phyloP scores from a whole-genome alignment of 64 coral and sea anemone genomes.

The Platygyra sinensis region DNA sequence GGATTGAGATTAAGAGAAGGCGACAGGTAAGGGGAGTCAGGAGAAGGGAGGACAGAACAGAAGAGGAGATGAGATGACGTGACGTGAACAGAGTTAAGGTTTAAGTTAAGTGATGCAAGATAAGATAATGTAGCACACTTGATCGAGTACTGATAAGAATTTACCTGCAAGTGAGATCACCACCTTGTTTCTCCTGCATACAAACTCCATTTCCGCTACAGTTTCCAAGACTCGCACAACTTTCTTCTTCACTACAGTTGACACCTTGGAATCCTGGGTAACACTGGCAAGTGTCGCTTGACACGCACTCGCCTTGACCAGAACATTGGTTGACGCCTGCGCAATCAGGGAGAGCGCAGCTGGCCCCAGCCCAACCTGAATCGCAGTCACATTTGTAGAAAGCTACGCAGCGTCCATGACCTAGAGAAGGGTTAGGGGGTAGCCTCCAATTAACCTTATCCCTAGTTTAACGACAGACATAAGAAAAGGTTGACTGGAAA shows the following conservation, averaged over 20 bases:
- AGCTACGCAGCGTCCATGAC: constrained; percentile 42
- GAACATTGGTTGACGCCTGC: constrained; percentile 48
- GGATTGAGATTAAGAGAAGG: too few species aligned
- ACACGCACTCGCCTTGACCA: constrained; percentile 43
- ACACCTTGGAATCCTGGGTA: constrained; percentile 56
- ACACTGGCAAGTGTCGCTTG: constrained; percentile 46
- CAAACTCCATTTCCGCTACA: constrained; percentile 55
- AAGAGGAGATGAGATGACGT: too few species aligned
- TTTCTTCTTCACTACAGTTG: constrained; percentile 20
- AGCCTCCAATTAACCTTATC: too few species aligned
- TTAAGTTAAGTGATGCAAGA: too few species aligned
- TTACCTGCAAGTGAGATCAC: constrained; percentile 57
- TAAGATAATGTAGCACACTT: too few species aligned
- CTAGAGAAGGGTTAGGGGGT: not conserved
- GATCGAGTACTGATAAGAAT: too few species aligned
- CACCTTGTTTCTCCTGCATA: not conserved
- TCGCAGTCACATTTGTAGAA: constrained; percentile 43
- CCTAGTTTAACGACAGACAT: not conserved
- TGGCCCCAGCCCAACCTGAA: constrained; percentile 57
- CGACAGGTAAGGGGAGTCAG: too few species aligned
- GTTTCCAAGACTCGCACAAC: constrained; percentile 41
- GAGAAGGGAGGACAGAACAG: too few species aligned
- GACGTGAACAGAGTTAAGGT: too few species aligned
- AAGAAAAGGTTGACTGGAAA: not conserved
- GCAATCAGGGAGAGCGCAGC: constrained; percentile 62